Evolutionary conservation across 2,113 vertebrate genomes (phyloP).

Genomic region (Elephantulus edwardii): DNA sequence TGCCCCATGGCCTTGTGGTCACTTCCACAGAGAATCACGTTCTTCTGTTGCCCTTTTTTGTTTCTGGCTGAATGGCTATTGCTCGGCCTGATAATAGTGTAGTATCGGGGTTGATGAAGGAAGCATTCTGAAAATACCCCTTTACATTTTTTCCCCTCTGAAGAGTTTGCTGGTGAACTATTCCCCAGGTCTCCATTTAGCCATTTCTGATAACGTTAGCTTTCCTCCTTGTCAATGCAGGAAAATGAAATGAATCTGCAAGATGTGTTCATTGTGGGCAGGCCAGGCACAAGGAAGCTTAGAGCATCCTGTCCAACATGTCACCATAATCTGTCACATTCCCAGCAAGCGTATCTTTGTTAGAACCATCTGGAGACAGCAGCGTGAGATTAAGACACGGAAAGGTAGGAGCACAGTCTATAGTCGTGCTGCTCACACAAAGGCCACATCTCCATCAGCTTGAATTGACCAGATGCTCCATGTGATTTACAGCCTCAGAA

Average conservation of each 20-base stretch:
- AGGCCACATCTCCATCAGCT: too few relatives aligned
- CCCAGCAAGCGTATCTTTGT: neutral
- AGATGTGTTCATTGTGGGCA: neutral
- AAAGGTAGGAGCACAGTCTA: too few relatives aligned
- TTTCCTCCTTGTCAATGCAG: neutral
- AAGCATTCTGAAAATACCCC: conserved; percentile 51
- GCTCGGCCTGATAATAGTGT: conserved; percentile 23
- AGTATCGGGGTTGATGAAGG: neutral
- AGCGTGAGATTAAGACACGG: neutral
- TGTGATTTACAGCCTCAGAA: too few relatives aligned
- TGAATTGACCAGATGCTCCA: too few relatives aligned
- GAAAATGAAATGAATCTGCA: neutral
- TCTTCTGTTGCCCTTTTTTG: conserved; percentile 72
- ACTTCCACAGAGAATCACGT: conserved; percentile 74
- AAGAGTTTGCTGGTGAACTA: conserved; percentile 13
- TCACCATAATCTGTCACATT: neutral
- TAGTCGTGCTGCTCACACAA: too few relatives aligned
- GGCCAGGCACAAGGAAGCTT: neutral
- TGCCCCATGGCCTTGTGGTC: conserved; percentile 64
- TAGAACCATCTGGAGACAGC: neutral
- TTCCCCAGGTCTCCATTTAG: neutral
- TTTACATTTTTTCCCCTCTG: conserved; percentile 6
- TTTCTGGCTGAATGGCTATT: conserved; percentile 74
- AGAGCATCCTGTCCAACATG: neutral
- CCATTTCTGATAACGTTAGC: neutral